Evolutionary conservation across 2,797 vertebrate species (phyloP).

Genomic region (Muscicapa striata): DNA sequence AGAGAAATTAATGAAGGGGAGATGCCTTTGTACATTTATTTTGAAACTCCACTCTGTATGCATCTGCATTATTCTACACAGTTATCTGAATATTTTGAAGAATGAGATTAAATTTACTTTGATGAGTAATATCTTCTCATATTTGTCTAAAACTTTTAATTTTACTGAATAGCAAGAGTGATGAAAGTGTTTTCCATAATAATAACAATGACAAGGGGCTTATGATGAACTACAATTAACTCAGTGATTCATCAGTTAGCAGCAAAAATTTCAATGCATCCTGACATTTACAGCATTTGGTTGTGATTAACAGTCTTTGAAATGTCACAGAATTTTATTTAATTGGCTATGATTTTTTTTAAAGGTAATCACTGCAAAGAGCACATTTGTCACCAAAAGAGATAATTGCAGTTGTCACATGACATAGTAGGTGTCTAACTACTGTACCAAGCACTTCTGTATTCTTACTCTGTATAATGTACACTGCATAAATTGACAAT

Average conservation of each 20-base stretch:
- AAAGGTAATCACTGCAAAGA: conserved; percentile 79
- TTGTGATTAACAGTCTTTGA: conserved; percentile 83
- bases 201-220: conserved; percentile 81
- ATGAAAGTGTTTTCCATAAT: conserved; percentile 81
- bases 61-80: conserved; percentile 24
- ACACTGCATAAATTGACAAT: conserved; percentile 21
- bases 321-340: conserved; percentile 82
- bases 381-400: conserved; percentile 74
- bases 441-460: conserved; percentile 47
- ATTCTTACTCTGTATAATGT: conserved; percentile 23
- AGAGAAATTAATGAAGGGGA: not conserved
- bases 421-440: conserved; percentile 66
- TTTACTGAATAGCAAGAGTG: conserved; percentile 76
- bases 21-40: conserved; percentile 45
- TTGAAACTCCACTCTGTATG: conserved; percentile 47
- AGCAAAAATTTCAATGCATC: conserved; percentile 74
- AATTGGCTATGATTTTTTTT: conserved; percentile 78
- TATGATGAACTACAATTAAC: conserved; percentile 83
- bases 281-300: conserved; percentile 82
- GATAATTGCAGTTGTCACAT: conserved; percentile 77
- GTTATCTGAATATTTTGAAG: conserved; percentile 67
- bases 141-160: conserved; percentile 73
- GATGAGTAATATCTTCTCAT: conserved; percentile 75
- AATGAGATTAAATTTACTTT: conserved; percentile 74
- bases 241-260: conserved; percentile 78